Evolutionary conservation across 2,113 vertebrate species (phyloP).

Genomic region (Pachyramphus minor): DNA sequence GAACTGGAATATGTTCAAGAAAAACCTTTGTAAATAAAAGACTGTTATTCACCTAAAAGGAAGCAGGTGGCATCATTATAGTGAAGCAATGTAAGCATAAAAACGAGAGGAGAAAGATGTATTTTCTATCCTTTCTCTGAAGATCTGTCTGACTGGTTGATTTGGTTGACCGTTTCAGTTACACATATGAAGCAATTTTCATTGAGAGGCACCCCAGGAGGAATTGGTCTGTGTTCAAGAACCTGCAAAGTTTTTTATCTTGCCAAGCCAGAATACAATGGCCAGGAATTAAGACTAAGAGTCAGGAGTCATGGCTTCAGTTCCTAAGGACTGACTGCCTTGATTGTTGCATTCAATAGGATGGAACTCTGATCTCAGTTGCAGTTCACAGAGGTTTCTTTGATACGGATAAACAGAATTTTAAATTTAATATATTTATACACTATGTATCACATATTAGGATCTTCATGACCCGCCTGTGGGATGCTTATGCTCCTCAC

Average conservation of each 20-base stretch:
- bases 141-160: not conserved
- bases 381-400: not conserved
- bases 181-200: not conserved
- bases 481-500: not conserved
- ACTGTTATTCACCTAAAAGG: not conserved
- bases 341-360: not conserved
- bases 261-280: not conserved
- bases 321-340: not conserved
- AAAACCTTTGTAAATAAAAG: not conserved
- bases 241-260: not conserved
- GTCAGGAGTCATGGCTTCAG: not conserved
- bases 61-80: conserved; percentile 2
- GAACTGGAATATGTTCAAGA: not conserved
- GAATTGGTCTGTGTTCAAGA: not conserved
- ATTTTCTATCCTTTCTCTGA: not conserved
- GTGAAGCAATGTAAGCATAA: not conserved
- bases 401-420: not conserved
- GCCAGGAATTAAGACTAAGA: not conserved
- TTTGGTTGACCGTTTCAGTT: not conserved
- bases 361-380: not conserved
- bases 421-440: not conserved
- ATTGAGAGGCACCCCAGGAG: not conserved
- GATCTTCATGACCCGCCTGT: not conserved
- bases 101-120: not conserved
- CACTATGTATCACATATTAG: not conserved